These are phyloP conservation scores for Papilio machaon DNA, from an alignment of 1,140 invertebrate genomes.

Conservation along the genomic window DNA sequence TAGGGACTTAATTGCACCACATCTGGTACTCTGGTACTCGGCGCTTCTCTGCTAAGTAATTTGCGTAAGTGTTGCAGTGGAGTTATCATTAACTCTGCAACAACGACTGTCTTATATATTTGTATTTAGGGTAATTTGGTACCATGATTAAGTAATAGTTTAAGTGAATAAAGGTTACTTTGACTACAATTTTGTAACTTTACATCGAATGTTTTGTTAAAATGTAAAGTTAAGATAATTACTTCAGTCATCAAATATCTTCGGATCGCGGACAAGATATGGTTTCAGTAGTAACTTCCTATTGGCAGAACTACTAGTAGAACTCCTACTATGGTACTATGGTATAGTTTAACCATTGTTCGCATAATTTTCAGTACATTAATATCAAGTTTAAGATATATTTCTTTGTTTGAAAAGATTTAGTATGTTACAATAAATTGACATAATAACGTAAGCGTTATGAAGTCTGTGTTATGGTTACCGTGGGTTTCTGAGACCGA, in stretches of 20 bases:
- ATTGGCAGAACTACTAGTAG: no score
- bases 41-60: slow-evolving; percentile 9
- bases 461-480: not conserved
- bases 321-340: no score
- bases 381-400: no score
- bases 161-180: not conserved
- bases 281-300: no score
- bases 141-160: not conserved
- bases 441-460: not conserved
- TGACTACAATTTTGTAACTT: not conserved
- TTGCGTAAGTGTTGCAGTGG: slow-evolving; percentile 20
- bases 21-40: slow-evolving; percentile 17
- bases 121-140: slow-evolving; percentile 4
- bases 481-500: no score
- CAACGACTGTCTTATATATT: not conserved
- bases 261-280: no score
- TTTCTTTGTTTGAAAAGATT: no score
- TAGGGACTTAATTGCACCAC: slow-evolving; percentile 17
- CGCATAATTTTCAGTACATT: no score
- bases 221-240: no score
- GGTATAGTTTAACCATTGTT: no score
- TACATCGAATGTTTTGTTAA: not conserved
- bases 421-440: no score
- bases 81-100: slow-evolving; percentile 20
- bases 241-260: no score